Evolutionary conservation across 2,888 invertebrate species (phyloP).

Genomic region (Pedicia rivosa): DNA sequence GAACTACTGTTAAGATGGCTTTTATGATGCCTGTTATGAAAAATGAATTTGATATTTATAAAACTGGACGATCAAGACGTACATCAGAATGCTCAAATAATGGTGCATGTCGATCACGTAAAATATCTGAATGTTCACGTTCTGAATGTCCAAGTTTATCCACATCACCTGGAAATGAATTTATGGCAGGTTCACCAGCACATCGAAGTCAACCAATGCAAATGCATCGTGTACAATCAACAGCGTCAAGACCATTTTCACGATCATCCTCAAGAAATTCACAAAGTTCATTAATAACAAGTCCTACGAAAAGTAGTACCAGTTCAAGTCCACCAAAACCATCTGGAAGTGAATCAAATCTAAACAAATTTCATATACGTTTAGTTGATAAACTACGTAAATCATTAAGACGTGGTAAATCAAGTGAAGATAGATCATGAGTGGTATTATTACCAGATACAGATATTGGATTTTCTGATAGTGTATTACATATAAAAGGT

Average conservation of each 20-base stretch:
- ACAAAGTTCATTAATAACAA: constrained; percentile 40
- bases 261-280: constrained; percentile 44
- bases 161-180: constrained; percentile 43
- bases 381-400: constrained; percentile 55
- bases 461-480: constrained; percentile 5
- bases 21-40: constrained; percentile 93
- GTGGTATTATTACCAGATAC: constrained; percentile 4
- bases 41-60: constrained; percentile 88
- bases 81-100: constrained; percentile 51
- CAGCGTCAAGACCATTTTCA: constrained; percentile 40
- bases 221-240: constrained; percentile 16
- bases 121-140: constrained; percentile 39
- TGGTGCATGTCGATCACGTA: constrained; percentile 36
- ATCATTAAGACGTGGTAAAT: constrained; percentile 29
- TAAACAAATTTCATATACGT: constrained; percentile 57
- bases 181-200: constrained; percentile 31
- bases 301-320: constrained; percentile 44
- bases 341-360: constrained; percentile 39
- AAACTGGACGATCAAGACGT: constrained; percentile 55
- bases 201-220: constrained; percentile 34
- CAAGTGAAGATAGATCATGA: constrained; percentile 2
- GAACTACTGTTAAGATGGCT: constrained; percentile 46
- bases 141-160: constrained; percentile 48
- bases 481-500: constrained; percentile 5
- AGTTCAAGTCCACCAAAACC: constrained; percentile 34